phyloP scores from a whole-genome alignment of 1,140 invertebrate species.

The Dufourea novaeangliae region DNA sequence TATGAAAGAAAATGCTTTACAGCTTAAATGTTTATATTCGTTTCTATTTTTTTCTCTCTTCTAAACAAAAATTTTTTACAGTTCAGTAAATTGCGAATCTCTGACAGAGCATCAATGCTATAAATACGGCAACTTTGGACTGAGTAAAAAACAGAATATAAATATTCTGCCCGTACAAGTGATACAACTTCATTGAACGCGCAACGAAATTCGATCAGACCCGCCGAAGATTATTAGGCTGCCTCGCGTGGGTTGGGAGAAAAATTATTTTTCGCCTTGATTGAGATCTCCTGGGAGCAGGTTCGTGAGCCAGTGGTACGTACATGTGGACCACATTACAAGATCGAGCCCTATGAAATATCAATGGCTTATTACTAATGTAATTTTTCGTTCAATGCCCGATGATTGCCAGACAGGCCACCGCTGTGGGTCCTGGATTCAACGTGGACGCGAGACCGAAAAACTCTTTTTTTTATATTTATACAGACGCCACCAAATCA shows the following conservation, averaged over 20 bases:
- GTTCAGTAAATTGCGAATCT: too few species aligned
- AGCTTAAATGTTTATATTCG: too few species aligned
- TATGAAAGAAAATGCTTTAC: too few species aligned
- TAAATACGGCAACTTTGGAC: constrained; percentile 7
- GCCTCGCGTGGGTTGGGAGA: constrained; percentile 62
- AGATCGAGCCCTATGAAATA: constrained; percentile 74
- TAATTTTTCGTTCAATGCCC: constrained; percentile 77
- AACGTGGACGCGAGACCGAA: constrained; percentile 7
- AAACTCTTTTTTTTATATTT: constrained; percentile 34
- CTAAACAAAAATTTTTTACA: too few species aligned
- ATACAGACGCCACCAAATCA: neutral
- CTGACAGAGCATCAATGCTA: neutral
- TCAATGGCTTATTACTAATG: constrained; percentile 79
- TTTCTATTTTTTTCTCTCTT: too few species aligned
- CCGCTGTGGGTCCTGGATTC: constrained; percentile 6
- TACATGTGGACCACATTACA: constrained; percentile 63
- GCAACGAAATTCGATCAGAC: constrained; percentile 71
- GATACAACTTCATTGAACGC: constrained; percentile 39
- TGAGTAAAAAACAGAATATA: neutral
- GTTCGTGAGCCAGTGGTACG: constrained; percentile 51
- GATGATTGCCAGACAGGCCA: constrained; percentile 72
- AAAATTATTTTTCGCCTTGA: constrained; percentile 79
- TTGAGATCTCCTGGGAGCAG: constrained; percentile 77
- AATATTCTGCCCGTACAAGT: neutral
- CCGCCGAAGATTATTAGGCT: constrained; percentile 69